Evolutionary conservation across 2,888 invertebrate genomes (phyloP), one percentile per base, ranked within the genome.

Genomic region (Andrena dorsata): DNA sequence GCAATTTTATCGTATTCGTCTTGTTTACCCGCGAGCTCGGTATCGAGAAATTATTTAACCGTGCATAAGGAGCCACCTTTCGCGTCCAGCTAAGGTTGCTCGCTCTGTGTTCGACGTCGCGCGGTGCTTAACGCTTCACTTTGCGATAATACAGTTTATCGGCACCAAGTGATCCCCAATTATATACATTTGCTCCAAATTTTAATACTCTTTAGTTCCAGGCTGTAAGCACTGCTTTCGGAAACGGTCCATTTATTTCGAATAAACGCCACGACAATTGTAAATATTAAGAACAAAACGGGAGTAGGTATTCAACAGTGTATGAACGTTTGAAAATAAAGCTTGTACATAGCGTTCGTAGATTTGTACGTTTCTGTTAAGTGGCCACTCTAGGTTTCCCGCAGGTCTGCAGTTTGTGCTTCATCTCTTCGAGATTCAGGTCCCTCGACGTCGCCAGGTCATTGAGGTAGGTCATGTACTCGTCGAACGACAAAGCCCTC

Each of bases 401-500:
- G 8, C 78, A 89, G 7, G 58, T 87, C 69, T 90, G 90, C 88
- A 92, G 85, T 69, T 90, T 90, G 4, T 75, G 64, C 41, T 88
- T 91, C 61, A 92, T 82, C 0, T 87, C 82, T 8, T 90, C 83
- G 8, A 90, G 49, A 74, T 90, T 70, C 2, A 93, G 66, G 10
- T 84, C 80, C 63, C 88, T 90, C 0, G 76, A 64, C 0, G 76
- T 61, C 0, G 91, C 88, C 58, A 93, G 58, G 30, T 91, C 90
- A 64, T 86, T 76, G 28, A 92, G 68, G 53, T 88, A 92, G 0
- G 41, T 35, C 16, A 90, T 80, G 74, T 91, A 92, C 61, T 93
- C 90, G 0, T 90, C 84, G 60, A 86, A 92, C 2, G 85, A 79
- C 10, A 92, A 74, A 0, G 92, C 92, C 41, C 92, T 88, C 80